Evolutionary conservation across 2,888 invertebrate genomes (phyloP).

Genomic region (Macrostomum cliftonense): DNA sequence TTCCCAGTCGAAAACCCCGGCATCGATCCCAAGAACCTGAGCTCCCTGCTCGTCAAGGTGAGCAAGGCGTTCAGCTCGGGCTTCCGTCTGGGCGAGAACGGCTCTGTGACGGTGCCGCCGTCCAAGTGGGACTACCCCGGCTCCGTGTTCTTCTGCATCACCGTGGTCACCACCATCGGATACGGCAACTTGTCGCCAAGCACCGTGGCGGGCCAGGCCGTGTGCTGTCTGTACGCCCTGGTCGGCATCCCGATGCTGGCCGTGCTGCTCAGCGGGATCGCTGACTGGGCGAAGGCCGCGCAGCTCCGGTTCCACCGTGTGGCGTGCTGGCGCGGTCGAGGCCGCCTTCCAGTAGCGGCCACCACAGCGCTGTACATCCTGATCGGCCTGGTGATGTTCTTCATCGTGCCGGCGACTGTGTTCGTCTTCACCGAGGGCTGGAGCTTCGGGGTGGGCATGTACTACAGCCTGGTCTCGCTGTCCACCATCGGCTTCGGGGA

Average conservation of each 20-base stretch:
- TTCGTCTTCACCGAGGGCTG: slow-evolving; percentile 16
- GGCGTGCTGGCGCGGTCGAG: not conserved
- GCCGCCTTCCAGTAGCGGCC: not conserved
- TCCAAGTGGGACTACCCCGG: slow-evolving; percentile 17
- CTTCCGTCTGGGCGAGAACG: no score
- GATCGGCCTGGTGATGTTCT: slow-evolving; percentile 1
- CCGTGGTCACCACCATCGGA: slow-evolving; percentile 19
- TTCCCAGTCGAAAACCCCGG: no score
- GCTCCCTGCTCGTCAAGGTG: no score
- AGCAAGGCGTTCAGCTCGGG: no score
- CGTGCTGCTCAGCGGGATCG: slow-evolving; percentile 14
- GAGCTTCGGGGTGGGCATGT: slow-evolving; percentile 18
- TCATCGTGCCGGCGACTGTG: slow-evolving; percentile 11
- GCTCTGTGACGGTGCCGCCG: not conserved
- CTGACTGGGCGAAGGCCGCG: slow-evolving; percentile 11
- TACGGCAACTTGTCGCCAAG: slow-evolving; percentile 20
- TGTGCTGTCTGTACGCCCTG: slow-evolving; percentile 17
- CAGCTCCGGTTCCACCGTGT: slow-evolving; percentile 7
- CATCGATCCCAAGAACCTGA: no score
- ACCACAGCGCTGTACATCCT: not conserved
- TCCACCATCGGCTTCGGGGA: slow-evolving; percentile 23
- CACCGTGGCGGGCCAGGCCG: slow-evolving; percentile 15
- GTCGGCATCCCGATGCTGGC: slow-evolving; percentile 18
- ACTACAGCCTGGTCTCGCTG: slow-evolving; percentile 12
- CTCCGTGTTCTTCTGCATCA: slow-evolving; percentile 18